Conservation (phyloP, 2,113 vertebrate species). For the Gymnogyps californianus region DNA sequence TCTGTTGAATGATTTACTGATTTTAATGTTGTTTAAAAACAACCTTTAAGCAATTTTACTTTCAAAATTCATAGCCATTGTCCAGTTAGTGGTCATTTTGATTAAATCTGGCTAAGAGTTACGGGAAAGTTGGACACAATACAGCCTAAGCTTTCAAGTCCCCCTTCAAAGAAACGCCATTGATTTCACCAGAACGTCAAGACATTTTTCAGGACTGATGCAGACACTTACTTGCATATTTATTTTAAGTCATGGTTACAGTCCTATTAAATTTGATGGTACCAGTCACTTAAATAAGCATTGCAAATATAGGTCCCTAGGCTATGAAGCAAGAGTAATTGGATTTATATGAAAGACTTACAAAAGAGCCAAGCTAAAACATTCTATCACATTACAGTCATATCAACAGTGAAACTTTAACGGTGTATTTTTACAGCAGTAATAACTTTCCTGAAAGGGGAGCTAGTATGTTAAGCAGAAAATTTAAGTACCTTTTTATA, state of each 20-base stretch:
- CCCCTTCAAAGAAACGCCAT: neutral
- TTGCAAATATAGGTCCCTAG: neutral
- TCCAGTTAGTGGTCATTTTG: neutral
- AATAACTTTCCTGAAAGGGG: neutral
- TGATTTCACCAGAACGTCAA: neutral
- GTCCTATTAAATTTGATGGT: neutral
- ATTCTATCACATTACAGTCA: neutral
- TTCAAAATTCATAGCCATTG: neutral
- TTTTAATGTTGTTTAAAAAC: neutral
- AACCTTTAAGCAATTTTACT: neutral
- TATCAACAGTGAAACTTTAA: neutral
- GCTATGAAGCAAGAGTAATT: neutral
- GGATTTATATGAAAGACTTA: neutral
- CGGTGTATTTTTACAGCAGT: neutral
- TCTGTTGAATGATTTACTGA: neutral
- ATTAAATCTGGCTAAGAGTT: neutral
- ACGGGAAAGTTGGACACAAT: neutral
- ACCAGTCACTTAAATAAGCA: neutral
- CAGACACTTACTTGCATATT: neutral
- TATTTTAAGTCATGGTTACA: neutral
- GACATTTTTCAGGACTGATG: neutral
- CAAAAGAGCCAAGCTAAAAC: neutral
- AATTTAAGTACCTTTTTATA: neutral
- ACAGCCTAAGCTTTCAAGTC: neutral
- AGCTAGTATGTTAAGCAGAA: neutral